Evolutionary conservation across 2,888 invertebrate species (phyloP).

Genomic region (Rhamnusium bicolor): DNA sequence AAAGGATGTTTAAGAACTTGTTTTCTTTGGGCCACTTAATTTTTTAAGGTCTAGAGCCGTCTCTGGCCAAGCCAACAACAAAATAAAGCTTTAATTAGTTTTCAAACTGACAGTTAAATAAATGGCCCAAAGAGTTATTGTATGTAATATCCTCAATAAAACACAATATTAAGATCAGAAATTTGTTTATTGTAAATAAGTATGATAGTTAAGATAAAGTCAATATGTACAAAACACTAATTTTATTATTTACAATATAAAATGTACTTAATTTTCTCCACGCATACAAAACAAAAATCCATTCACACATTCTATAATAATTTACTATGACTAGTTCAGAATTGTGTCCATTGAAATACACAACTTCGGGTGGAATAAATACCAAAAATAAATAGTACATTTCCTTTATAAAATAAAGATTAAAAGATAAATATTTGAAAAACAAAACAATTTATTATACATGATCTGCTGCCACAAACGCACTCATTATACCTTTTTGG

Average conservation of each 20-base stretch:
- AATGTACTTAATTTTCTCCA: constrained; percentile 66
- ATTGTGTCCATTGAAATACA: constrained; percentile 57
- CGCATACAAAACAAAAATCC: constrained; percentile 60
- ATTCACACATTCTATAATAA: constrained; percentile 65
- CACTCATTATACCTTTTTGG: constrained; percentile 46
- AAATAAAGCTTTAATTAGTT: too few relatives aligned
- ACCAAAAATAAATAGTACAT: constrained; percentile 33
- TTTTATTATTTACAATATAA: constrained; percentile 68
- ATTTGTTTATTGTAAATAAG: constrained; percentile 69
- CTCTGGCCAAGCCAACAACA: too few relatives aligned
- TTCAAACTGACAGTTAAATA: too few relatives aligned
- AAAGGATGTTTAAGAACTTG: too few relatives aligned
- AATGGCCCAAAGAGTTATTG: too few relatives aligned
- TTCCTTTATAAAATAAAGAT: constrained; percentile 16
- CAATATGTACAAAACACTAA: constrained; percentile 71
- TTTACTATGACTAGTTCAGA: constrained; percentile 70
- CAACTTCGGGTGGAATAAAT: constrained; percentile 46
- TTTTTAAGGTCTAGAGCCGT: too few relatives aligned
- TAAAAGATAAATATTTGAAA: constrained; percentile 28
- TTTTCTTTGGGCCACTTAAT: too few relatives aligned
- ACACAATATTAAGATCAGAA: constrained; percentile 58
- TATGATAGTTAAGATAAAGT: constrained; percentile 69
- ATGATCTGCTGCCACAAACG: constrained; percentile 56
- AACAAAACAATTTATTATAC: constrained; percentile 41
- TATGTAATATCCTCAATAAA: constrained; percentile 4